These are phyloP conservation scores for Nestor notabilis DNA, from an alignment of 2,113 vertebrate species.

Conservation along the genomic window DNA sequence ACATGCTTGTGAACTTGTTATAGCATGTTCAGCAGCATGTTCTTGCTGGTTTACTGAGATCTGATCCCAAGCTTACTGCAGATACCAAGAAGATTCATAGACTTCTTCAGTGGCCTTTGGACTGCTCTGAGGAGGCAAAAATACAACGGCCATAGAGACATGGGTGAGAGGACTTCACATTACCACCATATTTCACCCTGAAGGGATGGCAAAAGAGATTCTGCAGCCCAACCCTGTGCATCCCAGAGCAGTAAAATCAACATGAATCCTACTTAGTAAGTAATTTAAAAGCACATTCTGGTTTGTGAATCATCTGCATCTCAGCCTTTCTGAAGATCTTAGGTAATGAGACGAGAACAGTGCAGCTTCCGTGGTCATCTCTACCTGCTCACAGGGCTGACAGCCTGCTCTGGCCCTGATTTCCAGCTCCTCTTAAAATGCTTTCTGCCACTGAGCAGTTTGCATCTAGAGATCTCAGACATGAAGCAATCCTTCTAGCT, in stretches of 20 bases:
- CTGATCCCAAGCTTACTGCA: neutral
- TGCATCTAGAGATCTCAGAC: conserved; percentile 6
- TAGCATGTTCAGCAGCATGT: neutral
- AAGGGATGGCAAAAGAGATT: neutral
- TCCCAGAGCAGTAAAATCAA: neutral
- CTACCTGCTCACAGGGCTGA: neutral
- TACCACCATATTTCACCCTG: neutral
- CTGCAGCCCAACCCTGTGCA: neutral
- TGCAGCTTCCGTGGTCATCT: neutral
- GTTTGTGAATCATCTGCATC: conserved; percentile 7
- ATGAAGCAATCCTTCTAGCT: conserved; percentile 15
- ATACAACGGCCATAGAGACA: neutral
- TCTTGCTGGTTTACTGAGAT: neutral
- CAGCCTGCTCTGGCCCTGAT: neutral
- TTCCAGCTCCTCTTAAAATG: neutral
- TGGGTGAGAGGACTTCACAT: neutral
- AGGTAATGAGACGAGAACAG: neutral
- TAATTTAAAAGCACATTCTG: conserved; percentile 5
- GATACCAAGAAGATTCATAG: neutral
- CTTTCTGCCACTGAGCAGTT: neutral
- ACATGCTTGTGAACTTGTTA: neutral
- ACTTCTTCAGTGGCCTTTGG: neutral
- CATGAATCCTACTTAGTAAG: neutral
- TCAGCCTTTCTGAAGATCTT: neutral
- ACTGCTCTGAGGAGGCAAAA: neutral